Evolutionary conservation across 2,888 invertebrate genomes (phyloP).

Genomic region (Drosophila pseudotakahashii): DNA sequence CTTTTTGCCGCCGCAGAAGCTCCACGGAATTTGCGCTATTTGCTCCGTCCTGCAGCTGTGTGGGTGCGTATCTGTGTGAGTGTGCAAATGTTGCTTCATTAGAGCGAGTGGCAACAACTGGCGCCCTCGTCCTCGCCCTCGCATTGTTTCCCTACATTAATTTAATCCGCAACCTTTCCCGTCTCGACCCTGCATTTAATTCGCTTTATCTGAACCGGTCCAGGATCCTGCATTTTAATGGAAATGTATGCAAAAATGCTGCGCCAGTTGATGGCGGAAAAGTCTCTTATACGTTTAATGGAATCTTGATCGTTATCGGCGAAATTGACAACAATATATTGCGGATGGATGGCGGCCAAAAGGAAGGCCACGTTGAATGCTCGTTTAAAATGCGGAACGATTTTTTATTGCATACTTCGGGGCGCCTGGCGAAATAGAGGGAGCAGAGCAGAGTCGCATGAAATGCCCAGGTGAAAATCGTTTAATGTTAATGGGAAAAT

Average conservation of each 20-base stretch:
- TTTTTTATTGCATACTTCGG: constrained; percentile 34
- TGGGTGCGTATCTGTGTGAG: not conserved
- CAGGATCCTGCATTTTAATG: constrained; percentile 24
- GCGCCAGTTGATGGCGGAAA: constrained; percentile 34
- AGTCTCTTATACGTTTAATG: constrained; percentile 42
- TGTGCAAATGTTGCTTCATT: constrained; percentile 60
- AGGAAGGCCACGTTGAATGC: constrained; percentile 3
- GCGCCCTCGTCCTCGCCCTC: constrained; percentile 31
- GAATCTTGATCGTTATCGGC: constrained; percentile 39
- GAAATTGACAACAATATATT: constrained; percentile 46
- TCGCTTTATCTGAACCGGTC: constrained; percentile 31
- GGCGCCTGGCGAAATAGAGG: constrained; percentile 11
- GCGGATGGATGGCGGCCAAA: constrained; percentile 10
- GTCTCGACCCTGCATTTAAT: constrained; percentile 29
- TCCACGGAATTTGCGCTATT: constrained; percentile 61
- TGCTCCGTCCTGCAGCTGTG: constrained; percentile 20
- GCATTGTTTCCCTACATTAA: constrained; percentile 38
- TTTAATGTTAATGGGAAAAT: constrained; percentile 13
- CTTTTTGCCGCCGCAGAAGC: constrained; percentile 45
- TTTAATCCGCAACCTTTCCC: constrained; percentile 42
- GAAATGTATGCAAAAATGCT: constrained; percentile 37
- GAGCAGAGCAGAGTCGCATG: not conserved
- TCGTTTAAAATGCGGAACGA: constrained; percentile 29
- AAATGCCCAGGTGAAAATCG: constrained; percentile 13
- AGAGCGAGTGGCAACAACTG: constrained; percentile 55